Base-by-base conservation (phyloP, 2,113 vertebrate species). In the Chlorodrepanis virens region DNA sequence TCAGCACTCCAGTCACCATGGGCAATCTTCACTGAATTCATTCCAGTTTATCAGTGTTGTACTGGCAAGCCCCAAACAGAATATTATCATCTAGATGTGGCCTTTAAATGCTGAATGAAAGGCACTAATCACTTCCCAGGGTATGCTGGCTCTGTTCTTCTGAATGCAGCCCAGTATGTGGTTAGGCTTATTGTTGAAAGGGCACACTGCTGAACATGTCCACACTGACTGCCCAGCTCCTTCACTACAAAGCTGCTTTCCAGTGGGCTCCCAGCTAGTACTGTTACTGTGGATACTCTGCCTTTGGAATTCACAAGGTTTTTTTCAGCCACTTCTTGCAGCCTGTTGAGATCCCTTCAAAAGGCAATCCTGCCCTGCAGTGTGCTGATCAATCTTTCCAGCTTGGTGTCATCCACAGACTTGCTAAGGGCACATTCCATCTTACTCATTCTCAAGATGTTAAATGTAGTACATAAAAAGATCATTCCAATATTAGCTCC, bases 91-190 rank as follows among this genome's bases (percentile, higher is more conserved):
- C 61, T 50, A 90, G 53, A 86, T 53, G 45, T 44, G 37, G 28
- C 77, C 79, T 93, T 92, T 79, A 88, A 72, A 79, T 76, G 44
- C 22, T 79, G 67, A 90, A 63, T 88, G 52, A 83, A 88, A 90
- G 57, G 40, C 27, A 79, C 75, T 92, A 49, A 72, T 94, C 57
- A 12, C 79, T 92, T 93, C 63, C 53, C n/a, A 71, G 74, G 57
- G 33, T 67, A 12, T 75, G 56, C 56, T 85, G 42, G 56, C 60
- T 91, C 78, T 10, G 0, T 81, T 84, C 16, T 74, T 79, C 56
- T 92, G 44, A 93, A 31, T 68, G 29, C 49, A 90, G 4, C 86
- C 31, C 59, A 47, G 53, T 83, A 17, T 72, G 75, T 59, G 49
- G 42, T 47, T 68, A 72, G 75, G 50, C 31, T 68, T 90, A 18